These are phyloP conservation scores for Hippocampus barbouri DNA, from an alignment of 2,113 vertebrate species.

Conservation along the genomic window DNA sequence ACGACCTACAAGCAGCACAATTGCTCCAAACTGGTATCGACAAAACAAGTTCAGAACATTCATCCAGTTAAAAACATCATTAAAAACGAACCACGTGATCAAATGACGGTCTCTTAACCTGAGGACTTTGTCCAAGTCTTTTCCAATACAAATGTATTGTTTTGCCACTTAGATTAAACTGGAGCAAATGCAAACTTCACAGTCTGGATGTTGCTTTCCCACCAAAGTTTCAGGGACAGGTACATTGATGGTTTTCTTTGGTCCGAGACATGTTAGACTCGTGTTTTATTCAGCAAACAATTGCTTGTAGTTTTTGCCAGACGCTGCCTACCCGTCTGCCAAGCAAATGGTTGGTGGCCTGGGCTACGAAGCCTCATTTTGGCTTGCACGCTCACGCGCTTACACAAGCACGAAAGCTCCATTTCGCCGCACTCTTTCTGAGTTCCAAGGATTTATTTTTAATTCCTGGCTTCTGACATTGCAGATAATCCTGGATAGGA, in stretches of 20 bases:
- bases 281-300: background rate
- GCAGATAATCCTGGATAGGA: background rate
- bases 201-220: background rate
- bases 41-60: too few species aligned
- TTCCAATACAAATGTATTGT: background rate
- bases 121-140: too few species aligned
- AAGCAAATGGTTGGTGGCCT: background rate
- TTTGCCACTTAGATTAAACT: background rate
- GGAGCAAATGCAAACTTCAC: background rate
- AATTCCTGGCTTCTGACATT: background rate
- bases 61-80: too few species aligned
- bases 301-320: background rate
- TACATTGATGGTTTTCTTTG: background rate
- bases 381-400: background rate
- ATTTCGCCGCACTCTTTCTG: background rate
- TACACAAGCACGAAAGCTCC: background rate
- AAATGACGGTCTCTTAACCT: background rate
- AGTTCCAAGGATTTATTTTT: conserved; percentile 5
- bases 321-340: background rate
- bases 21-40: too few species aligned
- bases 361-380: background rate
- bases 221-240: background rate
- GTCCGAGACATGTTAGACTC: background rate
- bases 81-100: too few species aligned
- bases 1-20: too few species aligned